Base-by-base conservation (phyloP, 2,888 invertebrate species). In the Elegia similella region DNA sequence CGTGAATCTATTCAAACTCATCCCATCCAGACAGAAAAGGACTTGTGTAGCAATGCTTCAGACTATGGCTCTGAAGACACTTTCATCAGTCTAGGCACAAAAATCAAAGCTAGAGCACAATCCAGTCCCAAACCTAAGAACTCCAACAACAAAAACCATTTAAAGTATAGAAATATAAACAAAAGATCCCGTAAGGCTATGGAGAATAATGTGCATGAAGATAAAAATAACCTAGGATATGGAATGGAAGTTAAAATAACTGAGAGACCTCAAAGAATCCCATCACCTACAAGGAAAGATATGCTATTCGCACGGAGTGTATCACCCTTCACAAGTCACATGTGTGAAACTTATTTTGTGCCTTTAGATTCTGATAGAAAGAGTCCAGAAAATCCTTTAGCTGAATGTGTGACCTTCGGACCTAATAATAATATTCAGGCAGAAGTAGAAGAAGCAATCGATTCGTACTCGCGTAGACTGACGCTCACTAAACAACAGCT, bases 61-160 rank as follows among this genome's bases (percentile, higher is more conserved):
- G 91, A 91, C 61, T 85, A 87, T 65, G 90, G 92, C 13, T 92
- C 92, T 7, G 92, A 90, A 72, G 92, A 92, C 56, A 92, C 92
- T 1, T 91, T 78, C 62, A 85, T 89, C 56, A 92, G 92, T 66
- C 72, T 92, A 72, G 92, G 92, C 42, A 86, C 88, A 42, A 92
- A 92, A 75, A 92, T 92, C 47, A 92, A 92, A 71, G 87, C 86
- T n/a, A 90, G 83, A 75, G 92, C 92, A 1, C 91, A 92, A 70
- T 69, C 76, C 1, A 74, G 77, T 7, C 70, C 80, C 6, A 89
- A 84, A 68, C 76, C 70, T 15, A 86, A 86, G 70, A 75, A 69
- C 56, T 67, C 67, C 1, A 82, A 80, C 63, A 64, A 76, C 6
- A 88, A 84, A 64, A 86, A 83, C 64, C 75, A 77, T 54, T 61